phyloP scores from a whole-genome alignment of 35 echinoderm and acorn worm species.

The Holothuria glaberrima region DNA sequence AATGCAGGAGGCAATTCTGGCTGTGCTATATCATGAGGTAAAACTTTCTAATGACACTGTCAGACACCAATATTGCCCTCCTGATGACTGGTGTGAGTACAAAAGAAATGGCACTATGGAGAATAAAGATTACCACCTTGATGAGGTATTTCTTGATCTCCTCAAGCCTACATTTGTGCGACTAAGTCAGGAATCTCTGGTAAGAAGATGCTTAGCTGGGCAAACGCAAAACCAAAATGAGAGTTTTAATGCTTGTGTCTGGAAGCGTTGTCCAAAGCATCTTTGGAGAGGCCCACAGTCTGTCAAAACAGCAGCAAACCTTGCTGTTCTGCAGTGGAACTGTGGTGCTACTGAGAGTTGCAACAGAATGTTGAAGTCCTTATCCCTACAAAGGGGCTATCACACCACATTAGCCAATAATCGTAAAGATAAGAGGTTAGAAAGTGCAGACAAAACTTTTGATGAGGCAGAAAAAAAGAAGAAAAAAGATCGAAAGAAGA shows the following conservation, averaged over 20 bases:
- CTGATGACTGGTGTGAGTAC: slow-evolving; percentile 20
- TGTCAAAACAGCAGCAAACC: background rate
- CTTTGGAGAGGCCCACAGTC: background rate
- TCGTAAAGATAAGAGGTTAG: slow-evolving; percentile 16
- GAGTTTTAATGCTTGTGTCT: background rate
- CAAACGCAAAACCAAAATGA: slow-evolving; percentile 8
- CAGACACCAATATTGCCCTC: slow-evolving; percentile 30
- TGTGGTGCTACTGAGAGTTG: background rate
- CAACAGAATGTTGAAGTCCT: background rate
- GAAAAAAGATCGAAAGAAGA: too few relatives aligned
- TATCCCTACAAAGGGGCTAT: background rate
- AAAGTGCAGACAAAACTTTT: background rate
- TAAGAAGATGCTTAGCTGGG: background rate
- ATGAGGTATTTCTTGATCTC: background rate
- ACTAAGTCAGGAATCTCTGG: background rate
- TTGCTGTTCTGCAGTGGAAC: slow-evolving; percentile 9
- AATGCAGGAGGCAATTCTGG: slow-evolving; percentile 26
- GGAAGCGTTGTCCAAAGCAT: slow-evolving; percentile 13
- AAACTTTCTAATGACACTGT: slow-evolving; percentile 1
- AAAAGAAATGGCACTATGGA: background rate
- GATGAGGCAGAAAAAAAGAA: background rate
- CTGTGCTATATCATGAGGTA: slow-evolving; percentile 11
- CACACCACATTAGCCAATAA: background rate
- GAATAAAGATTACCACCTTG: background rate
- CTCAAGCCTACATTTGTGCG: slow-evolving; percentile 12